Percentiles rank a stretch among this genome's conserved stretches.
Evolutionary conservation across 2,888 invertebrate genomes (phyloP).

Genomic region (Mimas tiliae): DNA sequence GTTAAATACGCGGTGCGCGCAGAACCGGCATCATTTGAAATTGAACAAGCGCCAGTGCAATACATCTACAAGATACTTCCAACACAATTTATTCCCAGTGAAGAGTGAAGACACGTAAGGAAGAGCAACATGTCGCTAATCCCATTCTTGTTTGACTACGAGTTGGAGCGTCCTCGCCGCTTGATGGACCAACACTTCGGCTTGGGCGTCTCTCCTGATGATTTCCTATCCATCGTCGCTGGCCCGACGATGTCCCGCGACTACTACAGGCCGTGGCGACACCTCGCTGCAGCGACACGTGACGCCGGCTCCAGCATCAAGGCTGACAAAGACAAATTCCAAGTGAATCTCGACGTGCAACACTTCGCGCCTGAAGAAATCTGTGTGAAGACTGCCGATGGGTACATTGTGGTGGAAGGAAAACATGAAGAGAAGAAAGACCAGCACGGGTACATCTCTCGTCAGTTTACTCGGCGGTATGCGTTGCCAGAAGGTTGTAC

Average conservation of each 20-base stretch:
- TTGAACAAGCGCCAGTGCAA: slow-evolving; percentile 41
- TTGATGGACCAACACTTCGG: slow-evolving; percentile 83
- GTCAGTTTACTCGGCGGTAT: slow-evolving; percentile 91
- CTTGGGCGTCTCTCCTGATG: slow-evolving; percentile 77
- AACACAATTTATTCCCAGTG: slow-evolving; percentile 28
- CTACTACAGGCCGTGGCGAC: slow-evolving; percentile 75
- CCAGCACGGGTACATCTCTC: slow-evolving; percentile 89
- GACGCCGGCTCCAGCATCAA: slow-evolving; percentile 84
- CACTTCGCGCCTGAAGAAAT: slow-evolving; percentile 91
- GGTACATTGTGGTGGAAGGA: slow-evolving; percentile 89
- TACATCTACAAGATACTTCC: slow-evolving; percentile 25
- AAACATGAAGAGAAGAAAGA: slow-evolving; percentile 92
- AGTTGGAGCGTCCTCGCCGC: slow-evolving; percentile 71
- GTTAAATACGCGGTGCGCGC: slow-evolving; percentile 54
- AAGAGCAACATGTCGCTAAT: slow-evolving; percentile 74
- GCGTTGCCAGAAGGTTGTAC: slow-evolving; percentile 90
- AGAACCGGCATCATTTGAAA: slow-evolving; percentile 53
- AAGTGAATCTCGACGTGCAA: slow-evolving; percentile 89
- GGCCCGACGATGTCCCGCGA: slow-evolving; percentile 58
- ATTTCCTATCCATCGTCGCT: slow-evolving; percentile 61
- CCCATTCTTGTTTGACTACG: slow-evolving; percentile 72
- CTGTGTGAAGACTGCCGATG: slow-evolving; percentile 89
- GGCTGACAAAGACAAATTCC: slow-evolving; percentile 74
- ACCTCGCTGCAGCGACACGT: slow-evolving; percentile 72
- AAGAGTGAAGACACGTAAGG: not conserved